These are phyloP conservation scores for Phymatocera aterrima DNA, from an alignment of 2,888 invertebrate genomes.

Conservation along the genomic window DNA sequence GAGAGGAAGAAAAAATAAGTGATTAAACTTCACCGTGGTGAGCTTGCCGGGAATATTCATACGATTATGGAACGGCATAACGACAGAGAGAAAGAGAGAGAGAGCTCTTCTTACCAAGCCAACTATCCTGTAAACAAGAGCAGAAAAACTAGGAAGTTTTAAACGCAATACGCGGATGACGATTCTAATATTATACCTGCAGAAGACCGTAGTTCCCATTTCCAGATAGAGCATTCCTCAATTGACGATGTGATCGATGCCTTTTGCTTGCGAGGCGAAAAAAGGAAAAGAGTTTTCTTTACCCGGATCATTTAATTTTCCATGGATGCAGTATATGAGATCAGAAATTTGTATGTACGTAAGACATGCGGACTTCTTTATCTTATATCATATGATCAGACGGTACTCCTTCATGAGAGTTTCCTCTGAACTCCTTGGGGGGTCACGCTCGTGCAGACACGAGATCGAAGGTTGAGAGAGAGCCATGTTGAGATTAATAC, in stretches of 20 bases:
- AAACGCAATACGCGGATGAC: neutral
- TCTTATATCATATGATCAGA: neutral
- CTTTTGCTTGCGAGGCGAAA: too few species aligned
- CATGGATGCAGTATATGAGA: neutral
- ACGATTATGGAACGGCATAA: neutral
- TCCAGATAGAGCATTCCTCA: too few species aligned
- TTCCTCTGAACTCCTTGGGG: neutral
- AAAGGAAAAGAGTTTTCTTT: too few species aligned
- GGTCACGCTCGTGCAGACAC: neutral
- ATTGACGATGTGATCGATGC: too few species aligned
- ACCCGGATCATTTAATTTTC: neutral
- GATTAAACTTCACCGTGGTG: neutral
- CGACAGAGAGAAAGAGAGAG: neutral
- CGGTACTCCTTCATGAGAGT: neutral
- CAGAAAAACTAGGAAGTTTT: neutral
- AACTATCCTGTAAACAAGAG: neutral
- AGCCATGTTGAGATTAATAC: slow-evolving; percentile 29
- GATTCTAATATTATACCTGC: neutral
- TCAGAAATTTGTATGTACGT: too few species aligned
- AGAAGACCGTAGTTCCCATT: too few species aligned
- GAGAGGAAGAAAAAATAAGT: too few species aligned
- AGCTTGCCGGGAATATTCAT: neutral
- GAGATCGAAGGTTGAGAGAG: slow-evolving; percentile 1
- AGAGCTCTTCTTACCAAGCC: slow-evolving; percentile 14
- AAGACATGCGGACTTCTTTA: neutral